Percentiles rank a stretch among this genome's conserved stretches.
These are phyloP conservation scores for Paracentrotus lividus DNA, from an alignment of 53 echinoderm and acorn worm species.

Conservation along the genomic window DNA sequence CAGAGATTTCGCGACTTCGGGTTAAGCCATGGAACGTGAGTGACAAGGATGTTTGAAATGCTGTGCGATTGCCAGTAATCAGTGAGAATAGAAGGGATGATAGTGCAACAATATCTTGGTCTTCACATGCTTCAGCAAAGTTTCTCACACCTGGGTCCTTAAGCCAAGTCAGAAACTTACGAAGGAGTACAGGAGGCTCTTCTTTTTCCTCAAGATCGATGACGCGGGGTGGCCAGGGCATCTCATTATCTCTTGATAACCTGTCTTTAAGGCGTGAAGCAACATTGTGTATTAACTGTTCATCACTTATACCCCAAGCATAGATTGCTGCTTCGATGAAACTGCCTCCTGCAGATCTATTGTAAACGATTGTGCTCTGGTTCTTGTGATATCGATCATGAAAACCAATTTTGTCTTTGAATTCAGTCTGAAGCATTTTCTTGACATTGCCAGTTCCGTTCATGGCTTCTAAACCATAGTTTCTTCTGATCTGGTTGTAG, in stretches of 20 bases:
- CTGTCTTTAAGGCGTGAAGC: background rate
- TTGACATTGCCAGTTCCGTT: background rate
- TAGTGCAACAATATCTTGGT: background rate
- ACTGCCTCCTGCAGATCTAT: constrained; percentile 4
- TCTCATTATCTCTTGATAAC: background rate
- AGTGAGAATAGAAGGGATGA: constrained; percentile 39
- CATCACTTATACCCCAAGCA: constrained; percentile 35
- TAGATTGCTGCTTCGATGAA: constrained; percentile 24
- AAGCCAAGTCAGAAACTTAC: constrained; percentile 7
- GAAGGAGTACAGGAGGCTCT: background rate
- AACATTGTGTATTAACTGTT: constrained; percentile 22
- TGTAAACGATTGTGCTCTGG: constrained; percentile 35
- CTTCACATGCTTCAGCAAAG: constrained; percentile 3
- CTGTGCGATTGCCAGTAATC: constrained; percentile 52
- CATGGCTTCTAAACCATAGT: background rate
- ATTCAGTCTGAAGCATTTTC: constrained; percentile 23
- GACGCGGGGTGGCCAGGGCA: constrained; percentile 19
- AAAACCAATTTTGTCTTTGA: constrained; percentile 6
- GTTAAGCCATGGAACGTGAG: constrained; percentile 62
- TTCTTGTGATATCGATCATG: constrained; percentile 2
- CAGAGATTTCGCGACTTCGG: constrained; percentile 52
- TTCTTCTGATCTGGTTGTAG: constrained; percentile 20
- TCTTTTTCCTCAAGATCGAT: background rate
- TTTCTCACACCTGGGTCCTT: background rate
- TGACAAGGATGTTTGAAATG: constrained; percentile 54